Conservation (phyloP, 2,113 vertebrate genomes). For the Ramphastos sulfuratus region DNA sequence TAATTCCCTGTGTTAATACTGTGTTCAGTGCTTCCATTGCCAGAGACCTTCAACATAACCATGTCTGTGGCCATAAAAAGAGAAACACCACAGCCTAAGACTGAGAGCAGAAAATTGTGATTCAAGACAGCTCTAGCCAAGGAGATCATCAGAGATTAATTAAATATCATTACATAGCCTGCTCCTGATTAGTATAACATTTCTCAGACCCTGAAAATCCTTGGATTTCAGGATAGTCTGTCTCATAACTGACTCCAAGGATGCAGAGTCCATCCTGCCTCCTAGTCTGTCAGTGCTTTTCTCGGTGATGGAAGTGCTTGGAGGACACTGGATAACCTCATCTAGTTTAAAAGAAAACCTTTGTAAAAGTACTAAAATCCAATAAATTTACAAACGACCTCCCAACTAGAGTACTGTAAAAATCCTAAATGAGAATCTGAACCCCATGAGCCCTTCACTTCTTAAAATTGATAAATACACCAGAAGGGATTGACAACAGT, state of each 20-base stretch:
- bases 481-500: neutral
- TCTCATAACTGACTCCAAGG: neutral
- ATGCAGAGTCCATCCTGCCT: neutral
- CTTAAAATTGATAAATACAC: neutral
- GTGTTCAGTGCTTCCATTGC: neutral
- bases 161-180: neutral
- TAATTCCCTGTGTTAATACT: neutral
- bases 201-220: neutral
- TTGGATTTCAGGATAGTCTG: neutral
- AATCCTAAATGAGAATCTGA: neutral
- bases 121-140: neutral
- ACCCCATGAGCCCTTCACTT: neutral
- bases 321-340: neutral
- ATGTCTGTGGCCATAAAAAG: neutral
- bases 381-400: neutral
- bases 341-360: constrained; percentile 12
- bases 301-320: neutral
- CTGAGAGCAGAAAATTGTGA: neutral
- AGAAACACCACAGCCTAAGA: neutral
- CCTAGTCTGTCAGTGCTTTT: neutral
- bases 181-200: neutral
- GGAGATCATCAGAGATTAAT: neutral
- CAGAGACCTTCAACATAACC: neutral
- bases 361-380: neutral
- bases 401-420: neutral